These are phyloP conservation scores for Cynoglossus semilaevis DNA, from an alignment of 2,113 vertebrate species.

Conservation along the genomic window DNA sequence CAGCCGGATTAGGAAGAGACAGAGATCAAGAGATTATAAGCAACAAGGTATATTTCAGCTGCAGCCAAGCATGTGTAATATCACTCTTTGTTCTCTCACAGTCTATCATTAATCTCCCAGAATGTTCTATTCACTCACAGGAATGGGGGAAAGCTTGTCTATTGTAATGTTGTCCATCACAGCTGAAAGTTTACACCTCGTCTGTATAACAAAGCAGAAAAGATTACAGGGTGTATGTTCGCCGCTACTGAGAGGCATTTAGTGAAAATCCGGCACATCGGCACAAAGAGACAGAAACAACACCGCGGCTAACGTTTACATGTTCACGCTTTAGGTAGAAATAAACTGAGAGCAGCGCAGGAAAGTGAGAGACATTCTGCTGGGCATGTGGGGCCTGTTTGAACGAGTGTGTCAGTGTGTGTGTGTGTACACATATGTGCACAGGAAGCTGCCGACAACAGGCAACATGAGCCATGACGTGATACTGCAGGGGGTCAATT, in stretches of 20 bases:
- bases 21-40: constrained; percentile 14
- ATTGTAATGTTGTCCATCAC: constrained; percentile 53
- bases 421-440: constrained; percentile 30
- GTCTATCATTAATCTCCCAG: constrained; percentile 26
- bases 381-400: constrained; percentile 37
- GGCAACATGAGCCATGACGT: constrained; percentile 29
- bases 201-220: constrained; percentile 48
- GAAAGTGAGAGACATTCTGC: constrained; percentile 26
- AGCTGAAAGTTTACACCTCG: constrained; percentile 41
- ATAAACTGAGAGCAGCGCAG: constrained; percentile 21
- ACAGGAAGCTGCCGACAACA: constrained; percentile 31
- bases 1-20: not conserved
- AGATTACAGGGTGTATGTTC: constrained; percentile 52
- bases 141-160: constrained; percentile 6
- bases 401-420: constrained; percentile 28
- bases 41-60: constrained; percentile 17
- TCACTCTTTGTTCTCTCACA: constrained; percentile 25
- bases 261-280: constrained; percentile 15
- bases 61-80: constrained; percentile 20
- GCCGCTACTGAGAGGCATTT: constrained; percentile 37
- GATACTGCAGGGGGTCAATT: constrained; percentile 61
- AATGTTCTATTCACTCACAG: constrained; percentile 16
- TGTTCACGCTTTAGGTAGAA: constrained; percentile 17
- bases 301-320: constrained; percentile 28
- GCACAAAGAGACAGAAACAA: constrained; percentile 31